These are phyloP conservation scores for Eurytoma adleriae DNA, from an alignment of 2,888 invertebrate genomes.

Conservation along the genomic window DNA sequence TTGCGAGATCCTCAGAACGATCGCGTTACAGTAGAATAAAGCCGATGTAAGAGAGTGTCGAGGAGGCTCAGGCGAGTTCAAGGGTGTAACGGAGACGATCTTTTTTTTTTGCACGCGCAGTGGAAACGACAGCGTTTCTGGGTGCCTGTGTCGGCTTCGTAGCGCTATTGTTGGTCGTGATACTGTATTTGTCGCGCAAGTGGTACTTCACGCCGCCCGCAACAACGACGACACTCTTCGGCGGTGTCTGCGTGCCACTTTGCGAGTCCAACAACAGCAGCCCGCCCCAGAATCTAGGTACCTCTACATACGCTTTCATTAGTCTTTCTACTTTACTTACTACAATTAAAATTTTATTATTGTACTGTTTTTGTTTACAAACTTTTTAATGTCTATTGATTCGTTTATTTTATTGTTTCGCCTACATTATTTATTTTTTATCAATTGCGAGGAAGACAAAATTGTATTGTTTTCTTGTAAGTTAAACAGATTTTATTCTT, in stretches of 20 bases:
- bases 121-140: constrained; percentile 92
- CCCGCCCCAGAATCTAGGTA: constrained; percentile 72
- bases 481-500: no score
- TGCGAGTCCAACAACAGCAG: constrained; percentile 72
- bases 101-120: constrained; percentile 72
- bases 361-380: background rate
- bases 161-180: constrained; percentile 87
- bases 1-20: no score
- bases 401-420: no score
- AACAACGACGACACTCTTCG: constrained; percentile 74
- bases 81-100: background rate
- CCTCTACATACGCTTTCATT: background rate
- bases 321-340: background rate
- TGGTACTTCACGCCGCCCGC: constrained; percentile 80
- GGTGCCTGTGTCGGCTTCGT: constrained; percentile 92
- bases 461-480: no score
- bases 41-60: no score
- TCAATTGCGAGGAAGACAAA: no score
- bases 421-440: no score
- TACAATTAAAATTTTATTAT: background rate
- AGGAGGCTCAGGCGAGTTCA: no score
- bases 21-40: no score
- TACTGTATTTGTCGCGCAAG: constrained; percentile 91
- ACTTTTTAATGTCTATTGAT: background rate
- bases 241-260: constrained; percentile 76